Base-by-base conservation (phyloP, 2,113 vertebrate species). In the Vidua macroura region DNA sequence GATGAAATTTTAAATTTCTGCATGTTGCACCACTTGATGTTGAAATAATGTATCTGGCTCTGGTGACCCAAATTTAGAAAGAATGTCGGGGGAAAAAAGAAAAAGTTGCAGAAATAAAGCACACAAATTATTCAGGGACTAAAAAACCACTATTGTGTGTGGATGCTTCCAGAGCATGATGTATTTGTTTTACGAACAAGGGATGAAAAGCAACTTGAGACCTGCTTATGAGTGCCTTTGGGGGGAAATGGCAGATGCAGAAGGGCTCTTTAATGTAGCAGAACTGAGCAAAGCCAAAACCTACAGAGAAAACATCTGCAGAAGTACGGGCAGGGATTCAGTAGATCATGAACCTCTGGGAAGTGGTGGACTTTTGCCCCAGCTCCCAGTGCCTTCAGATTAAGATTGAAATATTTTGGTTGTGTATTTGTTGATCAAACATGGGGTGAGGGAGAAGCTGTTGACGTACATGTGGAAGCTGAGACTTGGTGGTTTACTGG, bases 21-120 rank as follows among this genome's bases (percentile, higher is more conserved):
- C 22, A 11, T 27, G 27, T 74, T 77, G 21, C 22, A 55, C 8
- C 39, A 23, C 27, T 51, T 53, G 43, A 69, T 76, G 27, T 46
- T 81, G 68, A 59, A 83, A 48, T 77, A 69, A 48, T 5, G 7
- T 49, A 21, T 49, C 16, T 1, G 3, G 16, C 13, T 70, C 24
- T 60, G 51, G 24, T 56, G 60, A 20, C 11, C 19, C 35, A 27
- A n/a, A 60, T 63, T 81, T 49, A 78, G 80, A 74, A 62, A 88
- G 37, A 25, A 28, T 37, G 13, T 56, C 0, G 1, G 28, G 4
- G 20, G 3, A 15, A 27, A 28, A 41, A 51, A 24, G 6, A 35
- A 7, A 8, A 27, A 13, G 7, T 35, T 62, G 7, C 6, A 37
- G 53, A 88, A 87, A 83, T 33, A 87, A 83, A 68, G 13, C 28